Evolutionary conservation across 2,888 invertebrate species (phyloP).

Genomic region (Conomelus anceps): DNA sequence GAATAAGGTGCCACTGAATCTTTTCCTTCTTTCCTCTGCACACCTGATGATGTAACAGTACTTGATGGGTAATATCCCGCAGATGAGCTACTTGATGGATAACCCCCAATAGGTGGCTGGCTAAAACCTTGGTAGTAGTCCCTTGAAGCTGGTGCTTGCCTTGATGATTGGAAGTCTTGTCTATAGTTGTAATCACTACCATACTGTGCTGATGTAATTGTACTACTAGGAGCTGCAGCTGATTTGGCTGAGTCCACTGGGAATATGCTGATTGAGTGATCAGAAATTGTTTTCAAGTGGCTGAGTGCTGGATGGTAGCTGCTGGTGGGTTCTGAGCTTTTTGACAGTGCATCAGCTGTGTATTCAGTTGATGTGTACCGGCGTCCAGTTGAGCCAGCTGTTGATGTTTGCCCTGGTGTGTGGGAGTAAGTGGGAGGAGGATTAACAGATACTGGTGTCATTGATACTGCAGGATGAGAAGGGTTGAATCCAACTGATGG

Average conservation of each 20-base stretch:
- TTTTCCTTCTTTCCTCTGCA: slow-evolving; percentile 11
- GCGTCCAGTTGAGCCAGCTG: not conserved
- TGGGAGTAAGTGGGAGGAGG: not conserved
- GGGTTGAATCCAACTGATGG: not conserved
- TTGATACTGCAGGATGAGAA: slow-evolving; percentile 1
- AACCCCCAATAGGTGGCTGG: slow-evolving; percentile 7
- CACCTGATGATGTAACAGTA: not conserved
- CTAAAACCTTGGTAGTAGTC: slow-evolving; percentile 22
- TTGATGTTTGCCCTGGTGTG: not conserved
- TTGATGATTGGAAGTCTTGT: slow-evolving; percentile 15
- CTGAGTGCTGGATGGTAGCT: slow-evolving; percentile 6
- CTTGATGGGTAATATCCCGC: slow-evolving; percentile 18
- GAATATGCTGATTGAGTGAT: slow-evolving; percentile 19
- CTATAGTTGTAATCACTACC: slow-evolving; percentile 16
- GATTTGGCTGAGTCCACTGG: slow-evolving; percentile 10
- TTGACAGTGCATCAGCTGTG: not conserved
- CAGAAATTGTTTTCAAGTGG: slow-evolving; percentile 1
- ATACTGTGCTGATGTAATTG: slow-evolving; percentile 13
- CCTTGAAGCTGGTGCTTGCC: not conserved
- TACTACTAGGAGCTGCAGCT: slow-evolving; percentile 3
- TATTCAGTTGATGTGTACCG: not conserved
- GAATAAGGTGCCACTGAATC: slow-evolving; percentile 9
- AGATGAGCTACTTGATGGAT: not conserved
- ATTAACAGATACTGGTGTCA: slow-evolving; percentile 9
- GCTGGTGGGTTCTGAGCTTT: not conserved